Conservation (phyloP, 1,140 invertebrate species). For the Drosophila grimshawi region DNA sequence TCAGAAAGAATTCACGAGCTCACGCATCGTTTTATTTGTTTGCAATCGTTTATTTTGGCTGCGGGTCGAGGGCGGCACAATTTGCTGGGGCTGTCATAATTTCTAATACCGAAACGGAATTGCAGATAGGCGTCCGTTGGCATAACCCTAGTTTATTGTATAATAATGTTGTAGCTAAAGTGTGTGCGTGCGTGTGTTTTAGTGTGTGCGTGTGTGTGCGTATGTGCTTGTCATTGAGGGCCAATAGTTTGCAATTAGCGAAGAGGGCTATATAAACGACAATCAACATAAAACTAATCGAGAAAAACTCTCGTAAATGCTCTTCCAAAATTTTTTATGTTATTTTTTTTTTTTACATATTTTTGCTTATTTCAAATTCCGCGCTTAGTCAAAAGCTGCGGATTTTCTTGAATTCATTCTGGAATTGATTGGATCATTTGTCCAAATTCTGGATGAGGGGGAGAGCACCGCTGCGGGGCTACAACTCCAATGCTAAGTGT, state of each 20-base stretch:
- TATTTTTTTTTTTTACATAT: too few relatives aligned
- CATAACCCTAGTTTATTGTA: slow-evolving; percentile 77
- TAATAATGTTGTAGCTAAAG: slow-evolving; percentile 50
- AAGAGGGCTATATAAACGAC: slow-evolving; percentile 55
- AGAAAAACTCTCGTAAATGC: slow-evolving; percentile 43
- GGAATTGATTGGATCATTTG: slow-evolving; percentile 13
- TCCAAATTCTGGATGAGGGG: not conserved
- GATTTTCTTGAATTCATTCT: not conserved
- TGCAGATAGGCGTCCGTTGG: slow-evolving; percentile 50
- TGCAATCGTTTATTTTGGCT: slow-evolving; percentile 47
- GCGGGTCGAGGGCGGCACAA: slow-evolving; percentile 26
- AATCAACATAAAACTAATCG: slow-evolving; percentile 79
- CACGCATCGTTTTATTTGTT: slow-evolving; percentile 54
- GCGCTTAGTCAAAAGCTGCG: not conserved
- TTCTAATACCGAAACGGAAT: slow-evolving; percentile 67
- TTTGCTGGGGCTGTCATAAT: slow-evolving; percentile 68
- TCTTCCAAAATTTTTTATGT: not conserved
- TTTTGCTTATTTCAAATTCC: not conserved
- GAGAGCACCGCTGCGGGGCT: slow-evolving; percentile 18
- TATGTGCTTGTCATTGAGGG: slow-evolving; percentile 19
- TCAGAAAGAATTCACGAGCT: slow-evolving; percentile 9
- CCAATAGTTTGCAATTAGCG: slow-evolving; percentile 81
- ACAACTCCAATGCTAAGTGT: slow-evolving; percentile 55
- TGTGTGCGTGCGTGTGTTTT: slow-evolving; percentile 10
- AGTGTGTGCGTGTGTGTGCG: slow-evolving; percentile 12